Percentiles rank a stretch among this genome's conserved stretches.
Conservation (phyloP, 2,113 vertebrate species). For the Myocastor coypus region DNA sequence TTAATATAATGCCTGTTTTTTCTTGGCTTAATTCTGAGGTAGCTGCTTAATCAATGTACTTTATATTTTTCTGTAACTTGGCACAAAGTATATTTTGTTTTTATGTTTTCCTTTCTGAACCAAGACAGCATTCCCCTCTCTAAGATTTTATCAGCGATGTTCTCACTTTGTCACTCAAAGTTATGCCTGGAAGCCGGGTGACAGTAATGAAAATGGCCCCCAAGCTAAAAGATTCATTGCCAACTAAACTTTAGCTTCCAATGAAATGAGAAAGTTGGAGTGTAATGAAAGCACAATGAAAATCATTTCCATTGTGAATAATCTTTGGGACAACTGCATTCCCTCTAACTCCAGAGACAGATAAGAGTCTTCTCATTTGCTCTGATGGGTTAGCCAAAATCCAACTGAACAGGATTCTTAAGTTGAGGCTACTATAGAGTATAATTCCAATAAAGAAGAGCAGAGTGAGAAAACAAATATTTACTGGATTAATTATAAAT, state of each 20-base stretch:
- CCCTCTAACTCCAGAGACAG: conserved; percentile 60
- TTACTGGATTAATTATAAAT: conserved; percentile 71
- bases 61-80: conserved; percentile 24
- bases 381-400: conserved; percentile 62
- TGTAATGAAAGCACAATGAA: conserved; percentile 69
- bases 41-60: neutral
- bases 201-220: conserved; percentile 46
- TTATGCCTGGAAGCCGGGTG: conserved; percentile 60
- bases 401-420: neutral
- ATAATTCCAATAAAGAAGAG: conserved; percentile 50
- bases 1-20: neutral
- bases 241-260: conserved; percentile 66
- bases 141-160: conserved; percentile 25
- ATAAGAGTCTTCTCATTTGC: conserved; percentile 47
- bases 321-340: conserved; percentile 68
- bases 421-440: conserved; percentile 44
- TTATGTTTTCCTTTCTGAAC: neutral
- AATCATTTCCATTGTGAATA: conserved; percentile 73
- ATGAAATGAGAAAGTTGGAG: conserved; percentile 68
- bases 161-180: conserved; percentile 49
- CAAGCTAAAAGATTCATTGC: conserved; percentile 27
- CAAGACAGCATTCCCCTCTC: neutral
- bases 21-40: conserved; percentile 27
- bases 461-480: conserved; percentile 68
- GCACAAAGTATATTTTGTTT: neutral